These are phyloP conservation scores for Eristalis intricaria DNA, from an alignment of 2,888 invertebrate genomes.

Conservation along the genomic window DNA sequence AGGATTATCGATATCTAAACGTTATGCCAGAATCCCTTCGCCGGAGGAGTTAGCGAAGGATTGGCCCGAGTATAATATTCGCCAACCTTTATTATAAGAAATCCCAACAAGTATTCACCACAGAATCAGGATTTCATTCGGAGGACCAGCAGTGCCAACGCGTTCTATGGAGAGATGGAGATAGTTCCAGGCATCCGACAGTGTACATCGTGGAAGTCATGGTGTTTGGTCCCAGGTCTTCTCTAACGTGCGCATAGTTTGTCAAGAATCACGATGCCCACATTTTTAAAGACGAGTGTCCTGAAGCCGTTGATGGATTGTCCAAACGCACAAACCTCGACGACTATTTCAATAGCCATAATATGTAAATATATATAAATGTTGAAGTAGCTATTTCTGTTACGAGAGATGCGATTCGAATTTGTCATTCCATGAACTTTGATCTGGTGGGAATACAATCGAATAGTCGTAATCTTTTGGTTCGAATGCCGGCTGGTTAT, in stretches of 20 bases:
- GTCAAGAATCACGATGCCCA: slow-evolving; percentile 45
- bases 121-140: not conserved
- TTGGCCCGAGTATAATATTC: no score
- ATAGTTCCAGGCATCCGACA: not conserved
- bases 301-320: slow-evolving; percentile 30
- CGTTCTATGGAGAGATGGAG: slow-evolving; percentile 59
- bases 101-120: no score
- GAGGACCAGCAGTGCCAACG: slow-evolving; percentile 15
- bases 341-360: slow-evolving; percentile 35
- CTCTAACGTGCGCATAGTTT: slow-evolving; percentile 49
- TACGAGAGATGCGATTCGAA: slow-evolving; percentile 3
- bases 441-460: no score
- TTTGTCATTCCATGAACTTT: no score
- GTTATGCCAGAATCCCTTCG: no score
- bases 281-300: not conserved
- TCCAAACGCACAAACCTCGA: slow-evolving; percentile 50
- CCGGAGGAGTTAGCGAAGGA: no score
- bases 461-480: no score
- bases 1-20: no score
- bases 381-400: not conserved
- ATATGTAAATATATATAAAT: no score
- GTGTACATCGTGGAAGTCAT: slow-evolving; percentile 59
- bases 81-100: no score
- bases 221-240: slow-evolving; percentile 64
- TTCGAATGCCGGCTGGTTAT: no score